A percentile compares a stretch with the other conserved stretches of the same genome.
Conservation (phyloP, 1,140 invertebrate species). For the Nebria ingens region DNA sequence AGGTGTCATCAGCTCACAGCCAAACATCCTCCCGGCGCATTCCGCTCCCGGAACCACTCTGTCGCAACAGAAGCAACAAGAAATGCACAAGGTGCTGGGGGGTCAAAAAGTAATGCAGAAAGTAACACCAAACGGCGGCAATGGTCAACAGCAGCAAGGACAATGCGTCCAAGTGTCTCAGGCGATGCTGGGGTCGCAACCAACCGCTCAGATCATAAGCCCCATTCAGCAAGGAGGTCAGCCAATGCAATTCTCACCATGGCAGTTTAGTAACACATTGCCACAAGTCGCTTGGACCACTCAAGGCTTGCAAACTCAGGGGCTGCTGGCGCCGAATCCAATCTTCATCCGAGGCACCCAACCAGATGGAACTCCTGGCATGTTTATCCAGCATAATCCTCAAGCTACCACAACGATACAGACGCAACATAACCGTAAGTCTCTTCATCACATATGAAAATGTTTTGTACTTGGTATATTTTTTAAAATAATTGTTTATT, state of each 20-base stretch:
- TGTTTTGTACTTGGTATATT: conserved; percentile 15
- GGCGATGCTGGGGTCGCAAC: conserved; percentile 45
- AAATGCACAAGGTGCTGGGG: conserved; percentile 41
- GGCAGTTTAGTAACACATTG: conserved; percentile 45
- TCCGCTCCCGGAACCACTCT: conserved; percentile 33
- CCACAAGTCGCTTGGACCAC: conserved; percentile 56
- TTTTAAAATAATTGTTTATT: conserved; percentile 7
- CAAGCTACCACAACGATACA: conserved; percentile 45
- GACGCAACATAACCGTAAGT: conserved; percentile 45
- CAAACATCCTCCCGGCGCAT: conserved; percentile 47
- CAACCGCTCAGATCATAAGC: conserved; percentile 52
- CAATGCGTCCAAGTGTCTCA: conserved; percentile 57
- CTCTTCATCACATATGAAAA: conserved; percentile 30
- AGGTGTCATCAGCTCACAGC: conserved; percentile 61
- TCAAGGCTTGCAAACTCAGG: conserved; percentile 54
- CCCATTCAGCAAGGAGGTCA: conserved; percentile 44
- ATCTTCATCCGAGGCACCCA: conserved; percentile 75
- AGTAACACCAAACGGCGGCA: conserved; percentile 35
- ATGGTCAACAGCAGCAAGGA: conserved; percentile 38
- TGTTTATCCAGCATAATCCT: conserved; percentile 81
- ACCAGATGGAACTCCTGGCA: conserved; percentile 53
- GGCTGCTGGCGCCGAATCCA: conserved; percentile 59
- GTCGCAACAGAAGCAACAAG: conserved; percentile 36
- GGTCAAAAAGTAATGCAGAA: conserved; percentile 47
- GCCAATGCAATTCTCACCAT: conserved; percentile 52